phyloP scores from a whole-genome alignment of 2,888 invertebrate species.

The Automeris io region DNA sequence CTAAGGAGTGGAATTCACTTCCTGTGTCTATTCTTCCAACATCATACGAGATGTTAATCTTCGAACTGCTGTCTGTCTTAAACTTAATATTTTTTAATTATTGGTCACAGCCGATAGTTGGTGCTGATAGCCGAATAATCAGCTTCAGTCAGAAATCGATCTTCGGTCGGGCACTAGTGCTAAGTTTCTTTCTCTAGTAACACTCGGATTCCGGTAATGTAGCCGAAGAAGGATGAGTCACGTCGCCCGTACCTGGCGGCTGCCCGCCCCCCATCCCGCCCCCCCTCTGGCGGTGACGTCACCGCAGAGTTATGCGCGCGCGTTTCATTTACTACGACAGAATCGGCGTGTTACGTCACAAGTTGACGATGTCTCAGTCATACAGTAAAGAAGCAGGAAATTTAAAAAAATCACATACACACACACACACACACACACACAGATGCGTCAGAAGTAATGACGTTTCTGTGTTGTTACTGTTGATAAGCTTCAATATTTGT shows the following conservation, averaged over 20 bases:
- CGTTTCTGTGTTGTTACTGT: no score
- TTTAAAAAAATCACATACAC: not conserved
- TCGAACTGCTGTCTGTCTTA: no score
- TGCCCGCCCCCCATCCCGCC: slow-evolving; percentile 14
- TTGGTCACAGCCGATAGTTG: no score
- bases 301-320: slow-evolving; percentile 42
- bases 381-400: not conserved
- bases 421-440: not conserved
- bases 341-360: not conserved
- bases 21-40: no score
- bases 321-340: slow-evolving; percentile 13
- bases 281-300: slow-evolving; percentile 39
- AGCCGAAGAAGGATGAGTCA: slow-evolving; percentile 26
- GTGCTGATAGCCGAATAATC: no score
- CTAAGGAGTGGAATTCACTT: no score
- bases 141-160: no score
- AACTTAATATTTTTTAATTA: no score
- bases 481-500: no score
- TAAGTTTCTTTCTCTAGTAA: slow-evolving; percentile 13
- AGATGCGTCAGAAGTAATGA: not conserved
- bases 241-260: not conserved
- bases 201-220: slow-evolving; percentile 27
- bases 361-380: not conserved
- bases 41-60: no score
- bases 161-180: no score